These are phyloP conservation scores for Anodontia alba DNA, from an alignment of 2,888 invertebrate species.

Conservation along the genomic window DNA sequence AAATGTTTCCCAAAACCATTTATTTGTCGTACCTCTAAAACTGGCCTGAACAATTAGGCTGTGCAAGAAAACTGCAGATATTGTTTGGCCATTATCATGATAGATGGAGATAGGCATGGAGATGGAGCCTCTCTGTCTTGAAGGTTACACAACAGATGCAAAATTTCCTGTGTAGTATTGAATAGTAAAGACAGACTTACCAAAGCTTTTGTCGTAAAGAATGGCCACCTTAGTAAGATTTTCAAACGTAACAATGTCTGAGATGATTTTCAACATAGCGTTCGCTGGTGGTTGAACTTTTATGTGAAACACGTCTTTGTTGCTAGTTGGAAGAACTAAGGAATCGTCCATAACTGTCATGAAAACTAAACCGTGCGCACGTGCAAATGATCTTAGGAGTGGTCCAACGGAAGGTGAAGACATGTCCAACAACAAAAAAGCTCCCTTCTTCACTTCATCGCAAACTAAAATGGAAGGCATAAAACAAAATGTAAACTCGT, in stretches of 20 bases:
- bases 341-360: constrained; percentile 73
- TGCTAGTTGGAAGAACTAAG: constrained; percentile 41
- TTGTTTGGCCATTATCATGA: too few relatives aligned
- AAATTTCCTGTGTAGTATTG: too few relatives aligned
- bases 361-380: constrained; percentile 74
- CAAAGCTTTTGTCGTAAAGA: constrained; percentile 94
- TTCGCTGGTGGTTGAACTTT: constrained; percentile 62
- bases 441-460: constrained; percentile 59
- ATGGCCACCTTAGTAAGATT: constrained; percentile 97
- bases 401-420: constrained; percentile 72
- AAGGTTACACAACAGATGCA: too few relatives aligned
- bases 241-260: constrained; percentile 92
- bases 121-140: too few relatives aligned
- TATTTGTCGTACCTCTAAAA: too few relatives aligned
- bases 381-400: constrained; percentile 73
- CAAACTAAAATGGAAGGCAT: constrained; percentile 76
- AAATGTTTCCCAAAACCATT: too few relatives aligned
- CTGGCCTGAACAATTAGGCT: too few relatives aligned
- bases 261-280: constrained; percentile 90
- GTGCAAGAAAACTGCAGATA: too few relatives aligned
- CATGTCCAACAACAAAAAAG: constrained; percentile 73
- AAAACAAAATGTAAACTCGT: too few relatives aligned
- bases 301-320: constrained; percentile 42
- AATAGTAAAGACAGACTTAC: constrained; percentile 88
- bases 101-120: too few relatives aligned